Evolutionary conservation across 2,888 invertebrate genomes (phyloP).

Genomic region (Chrysolina americana): DNA sequence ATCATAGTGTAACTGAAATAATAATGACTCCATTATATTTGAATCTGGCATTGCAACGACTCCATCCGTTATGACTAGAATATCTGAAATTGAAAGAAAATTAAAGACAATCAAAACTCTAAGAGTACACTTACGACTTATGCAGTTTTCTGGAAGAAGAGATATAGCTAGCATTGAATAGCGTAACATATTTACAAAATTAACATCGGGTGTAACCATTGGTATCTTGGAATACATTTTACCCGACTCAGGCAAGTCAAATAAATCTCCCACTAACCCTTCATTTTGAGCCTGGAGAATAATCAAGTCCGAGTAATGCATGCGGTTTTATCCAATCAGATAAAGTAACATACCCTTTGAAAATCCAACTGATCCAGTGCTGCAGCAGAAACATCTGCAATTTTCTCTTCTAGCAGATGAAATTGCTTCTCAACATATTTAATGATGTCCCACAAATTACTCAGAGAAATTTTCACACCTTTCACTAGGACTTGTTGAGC

Average conservation of each 20-base stretch:
- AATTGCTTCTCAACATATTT: constrained; percentile 74
- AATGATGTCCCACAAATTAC: constrained; percentile 75
- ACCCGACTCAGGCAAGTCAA: constrained; percentile 70
- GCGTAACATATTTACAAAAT: constrained; percentile 83
- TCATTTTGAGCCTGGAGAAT: constrained; percentile 71
- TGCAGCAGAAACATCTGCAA: constrained; percentile 73
- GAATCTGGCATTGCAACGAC: constrained; percentile 81
- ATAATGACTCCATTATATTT: constrained; percentile 79
- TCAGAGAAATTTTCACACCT: constrained; percentile 76
- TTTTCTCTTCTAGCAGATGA: constrained; percentile 74
- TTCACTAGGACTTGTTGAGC: constrained; percentile 82
- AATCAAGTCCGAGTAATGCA: constrained; percentile 4
- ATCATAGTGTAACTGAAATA: constrained; percentile 81
- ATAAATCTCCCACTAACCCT: constrained; percentile 72
- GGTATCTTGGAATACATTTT: constrained; percentile 70
- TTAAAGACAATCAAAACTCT: constrained; percentile 20
- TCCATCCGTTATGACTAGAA: constrained; percentile 83
- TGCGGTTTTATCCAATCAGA: neutral
- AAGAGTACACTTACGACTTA: constrained; percentile 74
- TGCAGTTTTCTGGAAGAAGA: constrained; percentile 81
- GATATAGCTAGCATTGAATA: constrained; percentile 83
- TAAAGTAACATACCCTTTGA: constrained; percentile 61
- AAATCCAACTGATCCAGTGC: constrained; percentile 73
- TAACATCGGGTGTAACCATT: constrained; percentile 78
- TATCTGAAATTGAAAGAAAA: constrained; percentile 71